Conservation (phyloP, 2,888 invertebrate genomes). For the Amphiduros pacificus region DNA sequence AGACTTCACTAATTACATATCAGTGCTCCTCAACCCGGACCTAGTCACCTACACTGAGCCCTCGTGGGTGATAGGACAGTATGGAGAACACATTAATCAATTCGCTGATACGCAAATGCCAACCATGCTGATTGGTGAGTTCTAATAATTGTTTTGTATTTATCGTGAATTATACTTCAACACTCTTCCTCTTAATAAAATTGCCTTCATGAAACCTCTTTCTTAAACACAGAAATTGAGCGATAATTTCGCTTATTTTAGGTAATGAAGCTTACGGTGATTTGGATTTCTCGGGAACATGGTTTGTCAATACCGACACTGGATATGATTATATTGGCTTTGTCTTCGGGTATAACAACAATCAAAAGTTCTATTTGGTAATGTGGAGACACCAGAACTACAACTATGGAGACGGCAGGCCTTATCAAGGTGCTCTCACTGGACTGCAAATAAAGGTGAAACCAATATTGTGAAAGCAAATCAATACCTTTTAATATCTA, state of each 20-base stretch:
- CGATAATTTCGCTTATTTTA: too few species aligned
- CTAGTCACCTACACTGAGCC: conserved; percentile 89
- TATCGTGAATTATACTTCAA: too few species aligned
- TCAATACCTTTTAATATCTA: too few species aligned
- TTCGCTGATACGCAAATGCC: conserved; percentile 36
- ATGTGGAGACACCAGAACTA: conserved; percentile 39
- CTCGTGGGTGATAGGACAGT: conserved; percentile 87
- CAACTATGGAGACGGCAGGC: too few species aligned
- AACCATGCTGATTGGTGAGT: conserved; percentile 44
- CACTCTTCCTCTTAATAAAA: not conserved
- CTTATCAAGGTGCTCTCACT: too few species aligned
- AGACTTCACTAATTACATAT: conserved; percentile 85
- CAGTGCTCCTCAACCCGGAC: conserved; percentile 86
- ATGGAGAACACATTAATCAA: conserved; percentile 71
- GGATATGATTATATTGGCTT: conserved; percentile 42
- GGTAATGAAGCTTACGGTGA: conserved; percentile 39
- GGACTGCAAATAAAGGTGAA: too few species aligned
- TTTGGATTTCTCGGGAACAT: conserved; percentile 43
- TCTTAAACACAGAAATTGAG: too few species aligned
- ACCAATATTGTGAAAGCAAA: too few species aligned
- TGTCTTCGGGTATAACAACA: conserved; percentile 47
- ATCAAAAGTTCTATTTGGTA: conserved; percentile 64
- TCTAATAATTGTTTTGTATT: too few species aligned
- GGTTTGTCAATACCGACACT: conserved; percentile 32
- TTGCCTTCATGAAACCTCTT: not conserved